Evolutionary conservation across 2,888 invertebrate species (phyloP).

Genomic region (Carpatolechia fugitivella): DNA sequence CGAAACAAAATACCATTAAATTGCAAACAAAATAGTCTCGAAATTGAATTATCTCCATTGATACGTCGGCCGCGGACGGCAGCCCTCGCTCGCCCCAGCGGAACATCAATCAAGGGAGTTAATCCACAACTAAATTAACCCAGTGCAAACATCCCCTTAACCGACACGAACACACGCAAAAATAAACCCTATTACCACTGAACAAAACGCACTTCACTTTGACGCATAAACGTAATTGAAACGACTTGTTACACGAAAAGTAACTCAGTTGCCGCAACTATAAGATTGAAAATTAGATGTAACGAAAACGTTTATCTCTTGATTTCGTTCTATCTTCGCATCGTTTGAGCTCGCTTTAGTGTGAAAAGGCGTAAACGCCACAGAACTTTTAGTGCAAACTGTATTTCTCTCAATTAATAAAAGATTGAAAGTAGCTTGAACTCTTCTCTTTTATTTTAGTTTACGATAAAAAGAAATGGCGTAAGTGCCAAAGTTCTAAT

Average conservation of each 20-base stretch:
- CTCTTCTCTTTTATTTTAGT: not conserved
- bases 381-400: not conserved
- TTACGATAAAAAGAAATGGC: not conserved
- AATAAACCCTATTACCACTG: conserved; percentile 36
- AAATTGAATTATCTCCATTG: conserved; percentile 9
- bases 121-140: conserved; percentile 77
- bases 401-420: not conserved
- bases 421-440: not conserved
- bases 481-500: not conserved
- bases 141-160: conserved; percentile 51
- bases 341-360: conserved; percentile 44
- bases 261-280: conserved; percentile 30
- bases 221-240: conserved; percentile 15
- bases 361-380: conserved; percentile 34
- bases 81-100: conserved; percentile 31
- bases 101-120: conserved; percentile 72
- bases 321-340: conserved; percentile 62
- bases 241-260: conserved; percentile 22
- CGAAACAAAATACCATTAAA: conserved; percentile 6
- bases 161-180: conserved; percentile 49
- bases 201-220: conserved; percentile 34
- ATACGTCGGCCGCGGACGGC: conserved; percentile 23
- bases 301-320: conserved; percentile 44
- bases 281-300: conserved; percentile 47
- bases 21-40: conserved; percentile 7